Base-by-base conservation (phyloP, 2,797 vertebrate species). In the Sorex maritimensis region DNA sequence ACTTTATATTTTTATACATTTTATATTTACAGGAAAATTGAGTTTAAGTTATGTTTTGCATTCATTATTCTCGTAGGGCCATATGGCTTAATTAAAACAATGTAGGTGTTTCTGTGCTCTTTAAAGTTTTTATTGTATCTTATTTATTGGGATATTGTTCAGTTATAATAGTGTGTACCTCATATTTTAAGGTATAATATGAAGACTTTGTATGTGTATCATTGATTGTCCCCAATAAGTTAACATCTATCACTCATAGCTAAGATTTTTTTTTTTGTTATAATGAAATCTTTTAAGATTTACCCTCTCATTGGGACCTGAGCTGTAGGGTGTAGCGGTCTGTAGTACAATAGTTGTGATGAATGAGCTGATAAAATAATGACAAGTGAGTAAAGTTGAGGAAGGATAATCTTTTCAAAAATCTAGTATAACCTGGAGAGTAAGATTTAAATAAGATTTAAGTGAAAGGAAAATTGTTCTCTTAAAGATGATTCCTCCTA, bases 21-120 rank as follows among this genome's bases (percentile, higher is more conserved):
- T 49, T 4, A 91, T 30, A 94, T 75, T 94, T 55, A 77, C 49
- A 93, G 75, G 65, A 88, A 94, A 75, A 38, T 81, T 38, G 67
- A 1, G 79, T 86, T 87, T n/a, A 83, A 90, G 12, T 81, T 21
- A 23, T 80, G 58, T 55, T 93, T 95, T 85, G 7, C 68, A 38
- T 55, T 34, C 28, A 24, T 82, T 41, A 74, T 93, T 73, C 49
- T 78, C 30, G 90, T 77, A 90, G 61, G 58, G 26, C 8, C 23
- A 63, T 69, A 30, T 44, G 6, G 78, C 30, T 81, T 84, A 87
- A 34, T 34, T 93, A 79, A 94, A 78, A 44, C 71, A 17, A 81
- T 69, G 34, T 34, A 82, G 46, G 61, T 81, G 88, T 77, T 88
- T 88, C 12, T 91, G 0, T 88, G 28, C 58, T 75, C 17, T 84